Percentiles rank a stretch among this genome's conserved stretches.
Conservation (phyloP, 2,797 vertebrate species). For the Prionace glauca region DNA sequence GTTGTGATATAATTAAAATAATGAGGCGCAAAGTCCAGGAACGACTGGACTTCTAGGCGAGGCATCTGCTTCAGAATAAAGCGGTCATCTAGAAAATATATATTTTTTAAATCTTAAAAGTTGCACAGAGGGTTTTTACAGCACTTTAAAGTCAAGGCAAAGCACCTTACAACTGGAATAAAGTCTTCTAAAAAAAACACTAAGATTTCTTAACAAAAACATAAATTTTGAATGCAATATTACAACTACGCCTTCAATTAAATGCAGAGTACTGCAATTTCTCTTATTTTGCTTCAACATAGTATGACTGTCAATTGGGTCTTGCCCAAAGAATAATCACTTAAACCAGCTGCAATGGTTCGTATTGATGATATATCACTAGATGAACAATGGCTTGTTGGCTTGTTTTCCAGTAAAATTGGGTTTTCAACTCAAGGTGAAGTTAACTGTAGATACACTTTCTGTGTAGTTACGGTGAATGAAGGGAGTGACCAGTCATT, state of each 20-base stretch:
- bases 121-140: background rate
- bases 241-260: background rate
- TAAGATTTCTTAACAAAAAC: background rate
- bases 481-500: background rate
- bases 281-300: background rate
- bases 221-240: background rate
- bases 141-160: background rate
- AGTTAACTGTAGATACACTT: background rate
- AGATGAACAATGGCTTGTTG: background rate
- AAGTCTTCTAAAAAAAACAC: background rate
- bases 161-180: background rate
- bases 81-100: constrained; percentile 72
- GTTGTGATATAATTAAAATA: constrained; percentile 96
- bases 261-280: background rate
- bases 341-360: background rate
- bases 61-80: constrained; percentile 99
- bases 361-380: background rate
- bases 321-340: background rate
- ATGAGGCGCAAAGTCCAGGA: constrained; percentile 93
- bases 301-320: background rate
- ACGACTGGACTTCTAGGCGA: constrained; percentile 93
- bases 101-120: constrained; percentile 35
- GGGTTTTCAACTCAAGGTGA: background rate
- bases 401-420: background rate
- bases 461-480: background rate